Percentiles rank a stretch among this genome's conserved stretches.
These are phyloP conservation scores for Zaprionus bogoriensis DNA, from an alignment of 2,888 invertebrate species.

Conservation along the genomic window DNA sequence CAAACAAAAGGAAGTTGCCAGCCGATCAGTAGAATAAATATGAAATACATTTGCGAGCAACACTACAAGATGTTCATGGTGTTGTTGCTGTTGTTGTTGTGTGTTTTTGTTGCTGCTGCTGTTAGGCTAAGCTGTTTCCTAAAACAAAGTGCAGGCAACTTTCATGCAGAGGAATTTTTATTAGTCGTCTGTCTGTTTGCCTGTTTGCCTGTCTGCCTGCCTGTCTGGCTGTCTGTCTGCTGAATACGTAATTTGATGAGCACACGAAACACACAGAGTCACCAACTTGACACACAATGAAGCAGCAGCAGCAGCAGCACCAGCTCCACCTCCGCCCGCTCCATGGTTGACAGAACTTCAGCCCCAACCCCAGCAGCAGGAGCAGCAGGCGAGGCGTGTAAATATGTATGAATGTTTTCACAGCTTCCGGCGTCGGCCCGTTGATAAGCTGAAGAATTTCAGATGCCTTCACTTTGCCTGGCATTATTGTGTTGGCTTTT, in stretches of 20 bases:
- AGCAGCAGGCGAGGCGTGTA: constrained; percentile 57
- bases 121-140: constrained; percentile 10
- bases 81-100: constrained; percentile 2
- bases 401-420: constrained; percentile 72
- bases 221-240: constrained; percentile 34
- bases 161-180: constrained; percentile 50
- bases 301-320: constrained; percentile 9
- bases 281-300: constrained; percentile 45
- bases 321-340: neutral
- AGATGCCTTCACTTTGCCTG: constrained; percentile 56
- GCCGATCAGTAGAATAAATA: constrained; percentile 32
- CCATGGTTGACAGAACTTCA: neutral
- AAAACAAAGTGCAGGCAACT: constrained; percentile 33
- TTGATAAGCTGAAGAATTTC: constrained; percentile 75
- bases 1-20: constrained; percentile 17
- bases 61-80: constrained; percentile 5
- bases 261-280: constrained; percentile 34
- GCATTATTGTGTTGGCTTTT: constrained; percentile 31
- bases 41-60: constrained; percentile 15
- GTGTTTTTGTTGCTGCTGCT: constrained; percentile 2
- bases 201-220: constrained; percentile 25
- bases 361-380: constrained; percentile 22
- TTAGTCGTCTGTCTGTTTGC: constrained; percentile 32
- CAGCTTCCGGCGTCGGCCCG: constrained; percentile 70
- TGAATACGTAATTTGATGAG: constrained; percentile 76